A percentile compares a stretch with the other conserved stretches of the same genome.
phyloP scores from a whole-genome alignment of 1,140 invertebrate species.

The Aleiodes sp. region DNA sequence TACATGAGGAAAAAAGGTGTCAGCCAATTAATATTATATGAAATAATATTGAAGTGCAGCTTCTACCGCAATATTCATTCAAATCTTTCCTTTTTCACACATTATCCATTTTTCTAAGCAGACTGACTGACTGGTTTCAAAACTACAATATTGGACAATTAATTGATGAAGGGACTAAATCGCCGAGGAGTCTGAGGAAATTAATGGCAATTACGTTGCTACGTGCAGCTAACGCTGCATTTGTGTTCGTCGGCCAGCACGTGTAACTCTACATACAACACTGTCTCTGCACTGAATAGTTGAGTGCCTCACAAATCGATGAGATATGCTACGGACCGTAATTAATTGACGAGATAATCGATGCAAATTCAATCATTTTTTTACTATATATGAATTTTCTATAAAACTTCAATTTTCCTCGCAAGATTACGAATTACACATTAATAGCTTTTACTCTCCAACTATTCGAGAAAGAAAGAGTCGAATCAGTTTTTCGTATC shows the following conservation, averaged over 20 bases:
- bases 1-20: too few species aligned
- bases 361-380: too few species aligned
- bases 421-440: too few species aligned
- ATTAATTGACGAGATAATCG: not conserved
- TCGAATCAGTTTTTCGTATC: too few species aligned
- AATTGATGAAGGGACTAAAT: slow-evolving; percentile 5
- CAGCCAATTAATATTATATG: too few species aligned
- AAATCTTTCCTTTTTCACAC: not conserved
- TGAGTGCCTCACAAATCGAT: not conserved
- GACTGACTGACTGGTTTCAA: not conserved
- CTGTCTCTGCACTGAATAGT: not conserved
- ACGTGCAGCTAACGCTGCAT: not conserved
- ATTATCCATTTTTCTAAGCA: not conserved
- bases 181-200: not conserved
- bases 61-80: not conserved
- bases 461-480: too few species aligned
- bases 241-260: not conserved
- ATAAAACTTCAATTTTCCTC: too few species aligned
- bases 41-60: too few species aligned
- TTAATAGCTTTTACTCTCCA: too few species aligned
- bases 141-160: not conserved
- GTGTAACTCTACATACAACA: not conserved
- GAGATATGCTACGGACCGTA: not conserved
- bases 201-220: slow-evolving; percentile 4
- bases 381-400: too few species aligned